Percentiles rank a stretch among this genome's conserved stretches.
Evolutionary conservation across 2,888 invertebrate genomes (phyloP).

Genomic region (Conus canariensis): DNA sequence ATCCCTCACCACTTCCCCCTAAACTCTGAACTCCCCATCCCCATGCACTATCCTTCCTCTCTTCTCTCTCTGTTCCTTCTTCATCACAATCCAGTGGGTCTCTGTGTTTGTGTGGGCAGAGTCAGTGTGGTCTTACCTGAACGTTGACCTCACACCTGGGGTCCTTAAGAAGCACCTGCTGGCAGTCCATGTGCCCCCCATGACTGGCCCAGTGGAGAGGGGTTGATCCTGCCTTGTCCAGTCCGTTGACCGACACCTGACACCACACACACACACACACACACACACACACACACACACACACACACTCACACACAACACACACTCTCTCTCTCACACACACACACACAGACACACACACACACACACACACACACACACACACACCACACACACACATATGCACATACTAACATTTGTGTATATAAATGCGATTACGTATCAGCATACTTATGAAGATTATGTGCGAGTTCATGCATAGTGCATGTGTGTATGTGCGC

Average conservation of each 20-base stretch:
- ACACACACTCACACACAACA: not conserved
- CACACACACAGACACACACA: no score
- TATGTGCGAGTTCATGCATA: not conserved
- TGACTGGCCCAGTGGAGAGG: constrained; percentile 85
- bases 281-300: not conserved
- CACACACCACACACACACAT: not conserved
- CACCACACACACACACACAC: constrained; percentile 17
- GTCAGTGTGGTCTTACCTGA: constrained; percentile 36
- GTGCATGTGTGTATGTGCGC: not conserved
- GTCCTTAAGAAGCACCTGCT: constrained; percentile 80
- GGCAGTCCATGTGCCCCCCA: constrained; percentile 83
- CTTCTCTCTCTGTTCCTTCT: no score
- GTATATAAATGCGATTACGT: no score
- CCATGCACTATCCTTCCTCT: no score
- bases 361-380: no score
- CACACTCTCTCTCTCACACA: no score
- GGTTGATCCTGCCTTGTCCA: constrained; percentile 85
- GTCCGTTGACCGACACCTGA: constrained; percentile 83
- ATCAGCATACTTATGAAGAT: no score
- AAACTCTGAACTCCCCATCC: no score
- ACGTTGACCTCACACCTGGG: constrained; percentile 79
- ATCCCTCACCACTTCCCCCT: no score
- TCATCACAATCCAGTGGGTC: no score
- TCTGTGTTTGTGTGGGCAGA: no score
- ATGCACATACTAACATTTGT: not conserved